Base-by-base conservation (phyloP, 2,113 vertebrate genomes). In the Sceloporus undulatus region DNA sequence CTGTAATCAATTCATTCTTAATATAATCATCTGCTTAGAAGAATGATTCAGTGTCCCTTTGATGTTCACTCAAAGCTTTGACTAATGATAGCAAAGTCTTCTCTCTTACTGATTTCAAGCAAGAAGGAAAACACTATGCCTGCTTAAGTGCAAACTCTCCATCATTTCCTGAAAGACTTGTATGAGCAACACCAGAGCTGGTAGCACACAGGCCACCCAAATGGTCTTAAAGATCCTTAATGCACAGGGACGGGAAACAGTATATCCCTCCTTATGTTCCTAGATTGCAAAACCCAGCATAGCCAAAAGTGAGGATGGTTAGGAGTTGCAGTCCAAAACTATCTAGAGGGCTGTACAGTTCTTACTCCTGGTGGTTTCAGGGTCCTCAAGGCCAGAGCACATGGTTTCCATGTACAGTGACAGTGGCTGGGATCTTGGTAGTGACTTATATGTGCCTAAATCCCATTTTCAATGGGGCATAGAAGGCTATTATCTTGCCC, bases 51-150 rank as follows among this genome's bases (percentile, higher is more conserved):
- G 27, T 13, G 38, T 79, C 52, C n/a, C 89, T 90, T 87, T 90
- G 88, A 81, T 89, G 87, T 68, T 73, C 52, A 71, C 68, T 40
- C 85, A 29, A 77, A 42, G 23, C 29, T 68, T 83, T 29, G 54
- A 52, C 29, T 71, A 34, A 71, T 11, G 29, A 56, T 79, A 40
- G 21, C 42, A 56, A 38, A 38, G 29, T 79, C 19, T 79, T 86
- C 16, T 79, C 27, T n/a, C 48, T 79, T 68, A 52, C 18, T 79
- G 76, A 29, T 19, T 21, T 71, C 40, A 34, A 38, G 7, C 34
- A 16, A 79, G 66, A 79, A 71, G 38, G 65, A 71, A 86, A 71
- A 48, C 6, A 27, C 38, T n/a, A 16, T 56, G 48, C 16, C 65
- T 78, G 9, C 70, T 62, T 76, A 76, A 76, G 74, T 76, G 40